Evolutionary conservation across 2,113 vertebrate genomes (phyloP), one percentile per base, ranked within the genome.

Genomic region (Bujurquina vittata): DNA sequence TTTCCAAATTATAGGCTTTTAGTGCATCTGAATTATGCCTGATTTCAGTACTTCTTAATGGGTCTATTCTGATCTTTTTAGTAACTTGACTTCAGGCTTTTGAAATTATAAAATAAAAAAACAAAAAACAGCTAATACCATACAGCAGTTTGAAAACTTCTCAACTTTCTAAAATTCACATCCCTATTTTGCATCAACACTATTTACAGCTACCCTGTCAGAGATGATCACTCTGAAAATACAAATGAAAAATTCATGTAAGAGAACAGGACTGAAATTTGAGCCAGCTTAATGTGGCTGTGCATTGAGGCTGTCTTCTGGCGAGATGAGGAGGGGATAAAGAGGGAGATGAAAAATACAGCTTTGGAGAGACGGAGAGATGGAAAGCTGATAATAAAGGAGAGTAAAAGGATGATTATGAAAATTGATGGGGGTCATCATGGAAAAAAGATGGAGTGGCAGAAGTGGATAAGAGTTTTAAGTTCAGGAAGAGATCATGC

Each of bases 381-480:
- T 84, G 59, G 75, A 85, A 79, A 79, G 40, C 23, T 11, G 65
- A 87, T 82, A 75, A 89, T 83, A 87, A 87, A 86, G 75, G 59
- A 75, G 60, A 86, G 84, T 84, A 75, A 85, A 91, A 85, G 77
- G 62, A 82, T 85, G 83, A 88, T 92, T 90, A 89, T 85, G 79
- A 86, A 91, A 90, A 90, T 40, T 84, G 84, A 92, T 89, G 78
- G 74, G 62, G 88, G 87, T 92, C 90, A 85, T 90, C 72, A 40
- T 29, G 75, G 77, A 78, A 87, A 89, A 40, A n/a, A 43, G 74
- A 81, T 43, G 69, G 72, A 80, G 59, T 59, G 74, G 78, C 79
- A 87, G 69, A 54, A 69, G 74, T 72, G 79, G 85, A 88, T 81
- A 58, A 61, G 83, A 62, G 56, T 72, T 81, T 76, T 54, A 72